phyloP scores from a whole-genome alignment of 2,888 invertebrate species.

The Strigamia crassipes region DNA sequence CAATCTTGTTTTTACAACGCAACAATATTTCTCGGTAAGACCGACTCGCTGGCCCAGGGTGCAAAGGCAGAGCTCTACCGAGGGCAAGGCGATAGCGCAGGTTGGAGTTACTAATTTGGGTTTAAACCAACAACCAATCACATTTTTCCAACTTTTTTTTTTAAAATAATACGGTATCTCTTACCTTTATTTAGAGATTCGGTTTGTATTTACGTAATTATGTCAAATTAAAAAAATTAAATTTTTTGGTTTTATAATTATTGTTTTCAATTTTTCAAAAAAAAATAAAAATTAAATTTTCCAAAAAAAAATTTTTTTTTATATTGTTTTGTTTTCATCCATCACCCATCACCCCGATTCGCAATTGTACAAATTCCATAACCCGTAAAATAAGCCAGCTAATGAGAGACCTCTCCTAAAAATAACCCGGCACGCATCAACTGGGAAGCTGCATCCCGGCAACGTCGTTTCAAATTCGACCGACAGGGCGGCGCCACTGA shows the following conservation, averaged over 20 bases:
- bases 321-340: neutral
- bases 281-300: neutral
- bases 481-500: neutral
- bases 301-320: neutral
- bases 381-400: neutral
- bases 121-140: neutral
- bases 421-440: neutral
- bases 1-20: neutral
- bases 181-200: conserved; percentile 19
- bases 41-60: neutral
- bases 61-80: neutral
- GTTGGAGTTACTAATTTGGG: conserved; percentile 25
- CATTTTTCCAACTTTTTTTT: neutral
- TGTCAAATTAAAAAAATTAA: neutral
- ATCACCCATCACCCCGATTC: neutral
- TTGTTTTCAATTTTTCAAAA: neutral
- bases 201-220: neutral
- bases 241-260: neutral
- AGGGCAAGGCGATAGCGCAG: conserved; percentile 11
- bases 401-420: neutral
- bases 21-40: neutral
- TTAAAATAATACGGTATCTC: neutral
- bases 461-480: neutral
- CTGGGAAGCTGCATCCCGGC: neutral
- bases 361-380: neutral